phyloP scores from a whole-genome alignment of 1,140 invertebrate species.

The Episyrphus balteatus region DNA sequence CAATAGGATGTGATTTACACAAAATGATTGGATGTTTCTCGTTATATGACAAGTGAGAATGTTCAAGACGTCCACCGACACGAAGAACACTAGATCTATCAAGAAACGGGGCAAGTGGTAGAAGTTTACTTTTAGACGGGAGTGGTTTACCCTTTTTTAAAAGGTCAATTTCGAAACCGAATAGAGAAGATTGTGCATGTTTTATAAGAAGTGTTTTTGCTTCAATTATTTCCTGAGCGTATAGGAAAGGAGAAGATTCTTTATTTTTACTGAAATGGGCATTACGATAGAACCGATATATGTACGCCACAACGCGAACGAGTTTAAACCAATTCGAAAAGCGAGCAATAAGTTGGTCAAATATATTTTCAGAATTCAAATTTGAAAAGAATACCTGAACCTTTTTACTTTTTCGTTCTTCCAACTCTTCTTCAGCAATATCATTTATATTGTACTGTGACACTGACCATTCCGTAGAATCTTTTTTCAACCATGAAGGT shows the following conservation, averaged over 20 bases:
- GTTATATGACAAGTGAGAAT: conserved; percentile 2
- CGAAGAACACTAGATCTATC: conserved; percentile 2
- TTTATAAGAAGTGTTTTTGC: not conserved
- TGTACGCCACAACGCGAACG: not conserved
- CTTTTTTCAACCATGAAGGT: conserved; percentile 4
- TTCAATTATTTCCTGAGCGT: not conserved
- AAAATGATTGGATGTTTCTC: conserved; percentile 4
- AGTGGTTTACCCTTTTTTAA: not conserved
- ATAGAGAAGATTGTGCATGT: not conserved
- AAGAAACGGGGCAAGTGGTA: not conserved
- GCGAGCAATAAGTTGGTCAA: not conserved
- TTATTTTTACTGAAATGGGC: not conserved
- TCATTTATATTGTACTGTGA: not conserved
- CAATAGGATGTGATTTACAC: not conserved
- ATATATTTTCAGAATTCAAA: too few species aligned
- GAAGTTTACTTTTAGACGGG: not conserved
- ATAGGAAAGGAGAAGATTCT: not conserved
- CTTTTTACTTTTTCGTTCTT: not conserved
- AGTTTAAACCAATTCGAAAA: conserved; percentile 3
- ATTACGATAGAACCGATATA: conserved; percentile 1
- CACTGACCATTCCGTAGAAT: not conserved
- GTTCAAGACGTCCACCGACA: conserved; percentile 4
- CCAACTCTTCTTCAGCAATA: not conserved
- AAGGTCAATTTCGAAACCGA: not conserved
- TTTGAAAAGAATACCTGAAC: not conserved